phyloP scores from a whole-genome alignment of 2,113 vertebrate genomes.

The Ceyx melanurus region DNA sequence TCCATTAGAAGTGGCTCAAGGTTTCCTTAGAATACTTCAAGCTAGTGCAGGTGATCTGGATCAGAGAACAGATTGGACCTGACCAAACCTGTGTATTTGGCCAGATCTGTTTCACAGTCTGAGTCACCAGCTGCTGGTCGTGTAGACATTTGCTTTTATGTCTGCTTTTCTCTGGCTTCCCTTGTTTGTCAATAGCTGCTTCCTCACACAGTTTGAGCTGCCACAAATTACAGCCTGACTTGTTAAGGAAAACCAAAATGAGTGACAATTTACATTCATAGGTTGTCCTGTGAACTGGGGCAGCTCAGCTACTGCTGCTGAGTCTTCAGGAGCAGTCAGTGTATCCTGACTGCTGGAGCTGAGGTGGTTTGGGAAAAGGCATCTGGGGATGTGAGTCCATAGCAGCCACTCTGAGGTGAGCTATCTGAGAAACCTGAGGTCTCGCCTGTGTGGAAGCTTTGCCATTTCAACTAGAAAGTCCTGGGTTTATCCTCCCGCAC shows the following conservation, averaged over 20 bases:
- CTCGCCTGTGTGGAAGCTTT: background rate
- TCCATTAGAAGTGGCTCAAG: background rate
- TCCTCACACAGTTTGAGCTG: slow-evolving; percentile 9
- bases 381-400: background rate
- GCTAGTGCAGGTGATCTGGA: background rate
- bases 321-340: background rate
- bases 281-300: background rate
- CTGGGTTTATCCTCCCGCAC: background rate
- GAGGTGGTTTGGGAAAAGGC: background rate
- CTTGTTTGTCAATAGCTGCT: slow-evolving; percentile 50
- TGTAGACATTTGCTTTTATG: background rate
- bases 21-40: background rate
- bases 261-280: slow-evolving; percentile 33
- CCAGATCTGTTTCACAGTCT: background rate
- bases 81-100: background rate
- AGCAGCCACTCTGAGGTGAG: background rate
- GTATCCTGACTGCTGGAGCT: background rate
- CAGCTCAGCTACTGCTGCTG: background rate
- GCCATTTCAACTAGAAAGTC: background rate
- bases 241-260: slow-evolving; percentile 60
- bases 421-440: background rate
- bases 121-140: background rate
- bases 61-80: background rate
- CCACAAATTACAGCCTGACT: slow-evolving; percentile 63
- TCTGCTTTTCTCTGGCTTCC: slow-evolving; percentile 1